A percentile compares a stretch with the other conserved stretches of the same genome.
Conservation (phyloP, 92 coral and sea anemone species). For the Pocillopora meandrina region DNA sequence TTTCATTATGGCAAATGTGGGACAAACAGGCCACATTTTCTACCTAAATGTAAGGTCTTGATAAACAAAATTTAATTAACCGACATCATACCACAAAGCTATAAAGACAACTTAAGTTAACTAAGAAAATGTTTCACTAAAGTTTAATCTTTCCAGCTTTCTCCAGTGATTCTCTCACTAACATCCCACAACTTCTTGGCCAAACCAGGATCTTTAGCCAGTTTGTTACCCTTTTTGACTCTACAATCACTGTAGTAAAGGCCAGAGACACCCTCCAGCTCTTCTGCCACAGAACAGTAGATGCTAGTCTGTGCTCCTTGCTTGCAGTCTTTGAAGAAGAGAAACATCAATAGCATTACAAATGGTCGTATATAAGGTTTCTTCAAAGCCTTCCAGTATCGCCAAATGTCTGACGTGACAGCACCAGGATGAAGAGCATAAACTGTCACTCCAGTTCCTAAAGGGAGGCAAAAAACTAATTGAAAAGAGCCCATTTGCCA, state of each 20-base stretch:
- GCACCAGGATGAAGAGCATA: constrained; percentile 79
- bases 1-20: too few species aligned
- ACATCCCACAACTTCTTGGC: constrained; percentile 74
- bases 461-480: too few species aligned
- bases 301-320: constrained; percentile 84
- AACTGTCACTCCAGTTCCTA: constrained; percentile 70
- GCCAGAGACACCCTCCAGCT: constrained; percentile 61
- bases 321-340: constrained; percentile 52
- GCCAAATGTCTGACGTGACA: constrained; percentile 50
- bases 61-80: too few species aligned
- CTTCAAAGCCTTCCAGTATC: neutral
- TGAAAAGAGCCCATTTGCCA: too few species aligned
- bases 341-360: constrained; percentile 12
- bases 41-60: too few species aligned
- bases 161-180: constrained; percentile 64
- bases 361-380: constrained; percentile 22
- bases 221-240: constrained; percentile 41
- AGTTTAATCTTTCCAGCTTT: constrained; percentile 18
- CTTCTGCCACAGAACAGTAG: constrained; percentile 77
- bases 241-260: constrained; percentile 69
- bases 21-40: too few species aligned
- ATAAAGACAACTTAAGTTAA: too few species aligned
- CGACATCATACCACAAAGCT: too few species aligned
- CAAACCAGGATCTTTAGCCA: constrained; percentile 66
- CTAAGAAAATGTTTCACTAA: neutral